These are phyloP conservation scores for Spodoptera picta DNA, from an alignment of 2,888 invertebrate genomes.

Conservation along the genomic window DNA sequence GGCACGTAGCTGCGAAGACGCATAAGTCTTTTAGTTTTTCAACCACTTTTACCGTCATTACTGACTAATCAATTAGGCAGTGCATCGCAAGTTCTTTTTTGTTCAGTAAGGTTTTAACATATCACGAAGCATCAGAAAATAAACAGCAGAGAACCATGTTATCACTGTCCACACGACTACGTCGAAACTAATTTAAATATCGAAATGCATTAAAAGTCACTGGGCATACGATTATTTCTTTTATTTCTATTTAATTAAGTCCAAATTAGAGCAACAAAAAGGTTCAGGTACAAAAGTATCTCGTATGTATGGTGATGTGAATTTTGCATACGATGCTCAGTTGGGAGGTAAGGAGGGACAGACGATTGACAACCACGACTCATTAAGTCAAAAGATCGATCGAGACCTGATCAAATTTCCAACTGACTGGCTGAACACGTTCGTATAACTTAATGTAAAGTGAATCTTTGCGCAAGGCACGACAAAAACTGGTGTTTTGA, in stretches of 20 bases:
- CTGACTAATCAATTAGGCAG: constrained; percentile 40
- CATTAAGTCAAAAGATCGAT: constrained; percentile 69
- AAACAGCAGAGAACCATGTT: constrained; percentile 18
- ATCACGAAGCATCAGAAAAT: constrained; percentile 26
- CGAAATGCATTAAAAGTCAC: constrained; percentile 48
- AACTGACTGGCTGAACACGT: constrained; percentile 52
- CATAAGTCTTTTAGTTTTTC: constrained; percentile 1
- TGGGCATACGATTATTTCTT: constrained; percentile 45
- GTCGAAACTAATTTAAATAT: constrained; percentile 54
- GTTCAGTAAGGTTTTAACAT: constrained; percentile 19
- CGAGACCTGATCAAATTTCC: constrained; percentile 52
- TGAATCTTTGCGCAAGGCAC: constrained; percentile 18
- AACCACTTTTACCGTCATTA: neutral
- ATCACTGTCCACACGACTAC: constrained; percentile 32
- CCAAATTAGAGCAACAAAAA: constrained; percentile 55
- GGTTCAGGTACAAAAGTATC: constrained; percentile 15
- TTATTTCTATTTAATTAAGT: constrained; percentile 54
- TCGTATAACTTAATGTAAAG: constrained; percentile 50
- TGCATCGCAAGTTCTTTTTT: constrained; percentile 20
- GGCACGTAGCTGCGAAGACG: neutral
- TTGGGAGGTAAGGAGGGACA: constrained; percentile 61
- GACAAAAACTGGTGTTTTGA: constrained; percentile 12
- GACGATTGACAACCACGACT: constrained; percentile 77
- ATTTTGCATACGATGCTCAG: constrained; percentile 54
- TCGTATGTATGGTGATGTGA: constrained; percentile 33